Evolutionary conservation across 2,797 vertebrate genomes (phyloP), one percentile per base, ranked within the genome.

Genomic region (Acanthiza pusilla): DNA sequence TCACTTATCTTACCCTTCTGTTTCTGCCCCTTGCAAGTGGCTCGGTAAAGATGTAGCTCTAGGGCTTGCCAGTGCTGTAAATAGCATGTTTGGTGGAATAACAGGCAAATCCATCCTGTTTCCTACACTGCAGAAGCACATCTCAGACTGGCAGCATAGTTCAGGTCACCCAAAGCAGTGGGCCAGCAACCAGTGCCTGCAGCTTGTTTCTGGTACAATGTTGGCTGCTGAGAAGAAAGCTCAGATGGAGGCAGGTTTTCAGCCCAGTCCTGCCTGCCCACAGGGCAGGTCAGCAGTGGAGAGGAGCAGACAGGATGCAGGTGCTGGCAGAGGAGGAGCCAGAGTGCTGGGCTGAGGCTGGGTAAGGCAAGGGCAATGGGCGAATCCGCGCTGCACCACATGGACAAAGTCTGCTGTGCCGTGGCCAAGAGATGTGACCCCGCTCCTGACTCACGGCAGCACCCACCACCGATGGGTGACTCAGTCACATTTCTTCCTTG

Each of bases 351-450:
- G 60, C 36, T 77, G 50, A 58, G 51, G 43, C 67, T 62, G 80
- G 51, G 57, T 50, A 50, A 67, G 60, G 57, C 6, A 2, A 66
- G 29, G 67, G 36, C 73, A 36, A 6, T 1, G 3, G 55, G 23
- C 5, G 0, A 72, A 76, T 78, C 66, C 4, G 0, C 4, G 2
- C 43, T 53, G 60, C 17, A n/a, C 38, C 5, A 1, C 3, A 1
- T 16, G 68, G 77, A 84, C n/a, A 77, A 81, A 85, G 50, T 63
- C 61, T 34, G 3, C 25, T 0, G 0, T 51, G 62, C 3, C 0
- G 13, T 26, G 68, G 66, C 73, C 73, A 40, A 43, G 92, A 87
- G 53, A 16, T 77, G 75, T 51, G 62, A 75, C 30, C 16, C 16
- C 0, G 1, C 16, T 76, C 72, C 38, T 3, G 6, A 11, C n/a